Percentiles rank a stretch among this genome's conserved stretches.
Evolutionary conservation across 2,797 vertebrate genomes (phyloP).

Genomic region (Myiotriccus ornatus): DNA sequence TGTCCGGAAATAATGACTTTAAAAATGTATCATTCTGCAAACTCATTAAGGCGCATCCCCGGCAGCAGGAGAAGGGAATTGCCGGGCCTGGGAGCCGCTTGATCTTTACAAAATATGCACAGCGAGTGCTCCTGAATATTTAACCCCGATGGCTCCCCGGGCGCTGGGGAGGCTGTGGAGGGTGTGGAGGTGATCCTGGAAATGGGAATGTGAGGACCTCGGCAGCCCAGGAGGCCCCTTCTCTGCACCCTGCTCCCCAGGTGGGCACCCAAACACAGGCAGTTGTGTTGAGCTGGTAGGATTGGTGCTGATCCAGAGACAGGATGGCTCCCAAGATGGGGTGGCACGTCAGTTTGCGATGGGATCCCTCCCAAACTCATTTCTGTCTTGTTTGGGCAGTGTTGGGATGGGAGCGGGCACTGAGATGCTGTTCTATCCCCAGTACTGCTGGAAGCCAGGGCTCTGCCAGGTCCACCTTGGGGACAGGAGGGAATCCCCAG

Average conservation of each 20-base stretch:
- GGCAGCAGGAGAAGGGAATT: conserved; percentile 16
- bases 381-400: not conserved
- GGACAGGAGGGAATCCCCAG: rapidly evolving
- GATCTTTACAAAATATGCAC: conserved; percentile 27
- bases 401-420: not conserved
- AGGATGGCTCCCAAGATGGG: not conserved
- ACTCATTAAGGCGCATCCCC: conserved; percentile 29
- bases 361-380: not conserved
- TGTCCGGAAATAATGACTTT: conserved; percentile 59
- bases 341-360: not conserved
- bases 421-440: not conserved
- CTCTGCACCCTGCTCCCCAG: not conserved
- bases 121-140: conserved; percentile 25
- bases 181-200: not conserved
- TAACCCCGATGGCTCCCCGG: not conserved
- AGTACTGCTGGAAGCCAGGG: not conserved
- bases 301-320: not conserved
- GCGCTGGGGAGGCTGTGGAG: rapidly evolving
- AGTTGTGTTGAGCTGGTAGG: not conserved
- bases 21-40: conserved; percentile 56
- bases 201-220: rapidly evolving
- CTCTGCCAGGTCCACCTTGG: not conserved
- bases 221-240: not conserved
- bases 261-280: not conserved
- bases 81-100: conserved; percentile 16